Conservation (phyloP, 2,113 vertebrate genomes). For the Bambusicola thoracicus region DNA sequence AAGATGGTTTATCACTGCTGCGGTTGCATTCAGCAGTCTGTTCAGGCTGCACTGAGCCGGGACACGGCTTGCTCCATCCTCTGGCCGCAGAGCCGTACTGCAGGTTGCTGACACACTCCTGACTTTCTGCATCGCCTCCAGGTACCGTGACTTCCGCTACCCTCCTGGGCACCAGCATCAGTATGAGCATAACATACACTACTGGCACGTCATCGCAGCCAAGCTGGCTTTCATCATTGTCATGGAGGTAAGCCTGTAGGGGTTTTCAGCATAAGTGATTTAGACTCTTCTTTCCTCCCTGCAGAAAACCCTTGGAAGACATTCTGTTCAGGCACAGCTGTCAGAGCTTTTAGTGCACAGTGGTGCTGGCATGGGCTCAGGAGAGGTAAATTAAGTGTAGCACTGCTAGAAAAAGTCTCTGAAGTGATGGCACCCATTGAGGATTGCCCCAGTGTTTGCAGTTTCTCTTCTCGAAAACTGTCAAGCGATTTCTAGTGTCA, state of each 20-base stretch:
- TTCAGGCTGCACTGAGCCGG: neutral
- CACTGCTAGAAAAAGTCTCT: neutral
- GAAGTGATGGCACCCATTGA: neutral
- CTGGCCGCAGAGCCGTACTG: constrained; percentile 32
- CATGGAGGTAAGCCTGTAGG: constrained; percentile 82
- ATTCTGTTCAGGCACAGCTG: neutral
- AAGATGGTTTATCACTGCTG: neutral
- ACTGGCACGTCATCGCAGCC: constrained; percentile 94
- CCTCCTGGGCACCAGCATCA: constrained; percentile 86
- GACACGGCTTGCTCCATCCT: constrained; percentile 62
- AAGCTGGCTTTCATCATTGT: constrained; percentile 94
- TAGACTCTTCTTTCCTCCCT: neutral
- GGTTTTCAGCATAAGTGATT: neutral
- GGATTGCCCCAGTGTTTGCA: neutral
- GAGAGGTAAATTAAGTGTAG: neutral
- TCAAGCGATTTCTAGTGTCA: neutral
- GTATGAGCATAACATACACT: constrained; percentile 88
- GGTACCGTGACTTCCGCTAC: constrained; percentile 91
- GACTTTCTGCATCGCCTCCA: constrained; percentile 33
- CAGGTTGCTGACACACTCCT: neutral
- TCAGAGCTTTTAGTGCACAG: neutral
- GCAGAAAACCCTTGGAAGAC: neutral
- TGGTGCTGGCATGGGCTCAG: neutral
- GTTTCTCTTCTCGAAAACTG: neutral
- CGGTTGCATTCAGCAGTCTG: neutral